Evolutionary conservation across 2,113 vertebrate species (phyloP).

Genomic region (Machaerirhynchus nigripectus): DNA sequence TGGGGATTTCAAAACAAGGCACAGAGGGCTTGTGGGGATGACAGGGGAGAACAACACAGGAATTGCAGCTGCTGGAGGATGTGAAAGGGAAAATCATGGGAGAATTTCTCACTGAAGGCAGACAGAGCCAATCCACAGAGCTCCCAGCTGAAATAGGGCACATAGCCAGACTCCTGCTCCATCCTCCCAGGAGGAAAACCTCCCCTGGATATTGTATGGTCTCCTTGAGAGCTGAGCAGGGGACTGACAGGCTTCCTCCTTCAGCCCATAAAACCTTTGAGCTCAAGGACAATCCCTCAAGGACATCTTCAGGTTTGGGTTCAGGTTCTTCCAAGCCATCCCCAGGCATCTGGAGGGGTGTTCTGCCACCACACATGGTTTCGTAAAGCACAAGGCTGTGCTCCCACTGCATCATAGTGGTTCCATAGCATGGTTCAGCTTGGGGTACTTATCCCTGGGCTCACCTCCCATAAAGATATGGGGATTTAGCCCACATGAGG

Average conservation of each 20-base stretch:
- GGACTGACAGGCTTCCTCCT: not conserved
- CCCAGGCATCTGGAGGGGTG: not conserved
- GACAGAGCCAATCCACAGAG: not conserved
- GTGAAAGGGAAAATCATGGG: not conserved
- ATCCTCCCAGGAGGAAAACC: not conserved
- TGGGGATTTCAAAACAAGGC: conserved; percentile 33
- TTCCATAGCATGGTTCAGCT: not conserved
- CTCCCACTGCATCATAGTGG: accelerated
- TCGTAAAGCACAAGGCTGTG: not conserved
- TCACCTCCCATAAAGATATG: not conserved
- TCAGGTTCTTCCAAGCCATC: not conserved
- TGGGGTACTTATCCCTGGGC: not conserved
- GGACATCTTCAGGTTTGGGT: not conserved
- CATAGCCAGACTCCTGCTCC: not conserved
- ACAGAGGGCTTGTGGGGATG: not conserved
- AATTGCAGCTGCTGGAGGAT: not conserved
- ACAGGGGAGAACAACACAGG: not conserved
- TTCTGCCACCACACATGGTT: accelerated
- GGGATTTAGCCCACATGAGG: not conserved
- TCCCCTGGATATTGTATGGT: not conserved
- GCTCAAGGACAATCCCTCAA: not conserved
- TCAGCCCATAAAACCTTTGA: not conserved
- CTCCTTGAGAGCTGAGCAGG: not conserved
- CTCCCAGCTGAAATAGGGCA: not conserved
- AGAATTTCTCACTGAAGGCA: not conserved